Conservation (phyloP, 2,797 vertebrate genomes). For the Callimico goeldii region DNA sequence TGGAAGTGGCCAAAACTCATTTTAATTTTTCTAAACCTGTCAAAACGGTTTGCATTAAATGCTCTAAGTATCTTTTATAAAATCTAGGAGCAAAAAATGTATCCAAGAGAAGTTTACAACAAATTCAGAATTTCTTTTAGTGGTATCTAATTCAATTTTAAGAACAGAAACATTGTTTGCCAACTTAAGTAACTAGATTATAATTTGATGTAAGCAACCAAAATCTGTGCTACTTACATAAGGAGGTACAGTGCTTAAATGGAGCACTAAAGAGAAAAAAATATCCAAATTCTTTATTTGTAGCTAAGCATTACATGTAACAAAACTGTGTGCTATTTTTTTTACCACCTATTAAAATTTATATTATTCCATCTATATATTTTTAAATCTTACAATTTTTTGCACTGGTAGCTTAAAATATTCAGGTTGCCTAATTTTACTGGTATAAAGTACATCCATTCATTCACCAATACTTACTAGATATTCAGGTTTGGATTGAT, state of each 20-base stretch:
- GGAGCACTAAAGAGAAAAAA: neutral
- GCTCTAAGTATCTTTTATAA: neutral
- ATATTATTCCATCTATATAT: neutral
- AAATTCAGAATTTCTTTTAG: conserved; percentile 30
- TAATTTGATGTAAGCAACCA: neutral
- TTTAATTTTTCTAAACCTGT: conserved; percentile 41
- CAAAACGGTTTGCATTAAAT: conserved; percentile 21
- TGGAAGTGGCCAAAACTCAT: neutral
- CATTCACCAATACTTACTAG: conserved; percentile 12
- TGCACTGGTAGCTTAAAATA: neutral
- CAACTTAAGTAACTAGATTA: neutral
- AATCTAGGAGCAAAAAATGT: neutral
- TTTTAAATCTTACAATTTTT: neutral
- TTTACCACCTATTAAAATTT: neutral
- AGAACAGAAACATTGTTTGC: conserved; percentile 11
- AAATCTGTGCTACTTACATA: neutral
- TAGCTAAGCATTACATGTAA: neutral
- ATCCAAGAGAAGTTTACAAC: conserved; percentile 22
- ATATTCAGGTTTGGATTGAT: neutral
- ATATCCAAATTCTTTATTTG: neutral
- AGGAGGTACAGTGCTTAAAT: neutral
- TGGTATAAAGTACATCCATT: neutral
- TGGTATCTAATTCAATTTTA: neutral
- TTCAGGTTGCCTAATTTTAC: conserved; percentile 22
- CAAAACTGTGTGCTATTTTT: neutral